These are phyloP conservation scores for Macrochelys suwanniensis DNA, from an alignment of 2,797 vertebrate genomes.

Conservation along the genomic window DNA sequence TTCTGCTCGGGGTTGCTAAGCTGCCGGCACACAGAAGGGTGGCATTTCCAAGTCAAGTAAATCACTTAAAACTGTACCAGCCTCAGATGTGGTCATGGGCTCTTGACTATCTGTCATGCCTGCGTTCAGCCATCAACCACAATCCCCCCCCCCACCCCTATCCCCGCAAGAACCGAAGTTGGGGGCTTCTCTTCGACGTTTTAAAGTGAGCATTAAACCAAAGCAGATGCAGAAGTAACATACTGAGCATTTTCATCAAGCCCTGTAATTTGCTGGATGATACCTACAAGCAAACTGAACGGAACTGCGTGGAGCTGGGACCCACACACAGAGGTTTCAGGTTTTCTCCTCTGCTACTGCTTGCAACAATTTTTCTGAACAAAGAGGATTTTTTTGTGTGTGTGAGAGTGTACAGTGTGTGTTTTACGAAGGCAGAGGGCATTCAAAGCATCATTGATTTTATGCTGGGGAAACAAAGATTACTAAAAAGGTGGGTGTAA, in stretches of 20 bases:
- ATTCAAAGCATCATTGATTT: not conserved
- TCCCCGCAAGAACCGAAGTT: not conserved
- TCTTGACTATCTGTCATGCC: not conserved
- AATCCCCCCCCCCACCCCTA: not conserved
- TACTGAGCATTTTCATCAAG: not conserved
- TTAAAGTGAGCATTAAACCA: not conserved
- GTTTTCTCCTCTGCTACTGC: not conserved
- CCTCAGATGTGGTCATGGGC: not conserved
- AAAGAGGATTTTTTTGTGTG: not conserved
- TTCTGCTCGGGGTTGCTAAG: not conserved
- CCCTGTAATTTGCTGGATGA: not conserved
- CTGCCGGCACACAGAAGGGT: not conserved
- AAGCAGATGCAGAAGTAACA: not conserved
- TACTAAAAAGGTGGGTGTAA: not conserved
- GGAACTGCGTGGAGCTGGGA: not conserved
- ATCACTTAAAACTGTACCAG: not conserved
- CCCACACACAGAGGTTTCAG: not conserved
- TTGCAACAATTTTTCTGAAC: not conserved
- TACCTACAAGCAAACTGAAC: not conserved
- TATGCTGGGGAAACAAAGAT: not conserved
- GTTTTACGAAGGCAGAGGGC: not conserved
- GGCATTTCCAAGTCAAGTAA: not conserved
- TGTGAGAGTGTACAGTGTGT: not conserved
- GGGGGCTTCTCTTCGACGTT: not conserved
- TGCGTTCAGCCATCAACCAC: no score